Base-by-base conservation (phyloP, 2,113 vertebrate species). In the Suncus etruscus region DNA sequence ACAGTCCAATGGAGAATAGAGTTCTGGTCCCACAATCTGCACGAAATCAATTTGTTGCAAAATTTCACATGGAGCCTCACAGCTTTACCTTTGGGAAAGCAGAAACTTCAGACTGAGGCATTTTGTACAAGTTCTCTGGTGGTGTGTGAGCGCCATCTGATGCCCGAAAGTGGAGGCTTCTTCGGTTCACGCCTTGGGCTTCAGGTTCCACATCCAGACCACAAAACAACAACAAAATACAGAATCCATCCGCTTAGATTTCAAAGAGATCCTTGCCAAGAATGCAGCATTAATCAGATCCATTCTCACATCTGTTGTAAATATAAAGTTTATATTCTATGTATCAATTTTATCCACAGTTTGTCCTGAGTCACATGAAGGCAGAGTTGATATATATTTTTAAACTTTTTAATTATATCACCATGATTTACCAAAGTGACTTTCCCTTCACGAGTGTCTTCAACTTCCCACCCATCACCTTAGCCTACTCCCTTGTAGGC, bases 81-180 rank as follows among this genome's bases (percentile, higher is more conserved):
- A 87, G 45, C 22, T 27, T 32, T 54, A 75, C 6, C 11, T 3
- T 47, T 32, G 8, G 54, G 45, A 47, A 77, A 89, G 86, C 27
- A 63, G 32, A 66, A 92, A 86, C 83, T 85, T 58, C 61, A n/a
- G 69, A 10, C 15, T 1, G 3, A 48, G 54, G 25, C 50, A 4
- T 31, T 3, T 75, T 61, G 58, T 68, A 81, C 54, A 63, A 20
- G 65, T 82, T 92, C 72, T 94, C 72, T 54, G 66, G 51, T 47
- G 92, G 91, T 93, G 84, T 79, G 18, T 58, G 93, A 93, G 94
- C 91, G 93, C 96, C 96, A 90, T 45, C 96, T 96, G 91, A 48
- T 0, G 96, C 3, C 91, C 93, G 92, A 31, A 93, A 18, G 47
- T 72, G 84, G 92, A 18, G 68, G 83, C 79, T 83, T 65, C 79